A percentile compares a stretch with the other conserved stretches of the same genome.
These are phyloP conservation scores for Psophia crepitans DNA, from an alignment of 2,113 vertebrate genomes.

Conservation along the genomic window DNA sequence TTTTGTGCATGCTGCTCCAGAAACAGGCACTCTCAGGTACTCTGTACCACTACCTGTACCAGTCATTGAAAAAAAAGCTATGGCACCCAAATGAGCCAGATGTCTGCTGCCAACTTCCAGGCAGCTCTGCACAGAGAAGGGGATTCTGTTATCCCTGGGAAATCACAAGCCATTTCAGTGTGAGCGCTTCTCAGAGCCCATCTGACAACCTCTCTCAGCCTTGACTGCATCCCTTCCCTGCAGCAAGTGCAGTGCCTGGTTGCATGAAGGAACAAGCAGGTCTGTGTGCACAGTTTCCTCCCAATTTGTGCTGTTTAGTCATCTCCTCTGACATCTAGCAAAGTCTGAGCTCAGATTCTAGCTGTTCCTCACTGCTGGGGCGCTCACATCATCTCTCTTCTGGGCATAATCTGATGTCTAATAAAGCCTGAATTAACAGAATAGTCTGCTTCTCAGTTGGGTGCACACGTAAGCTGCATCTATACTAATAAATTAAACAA, in stretches of 20 bases:
- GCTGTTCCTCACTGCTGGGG: background rate
- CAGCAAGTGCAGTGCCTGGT: background rate
- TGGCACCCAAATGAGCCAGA: background rate
- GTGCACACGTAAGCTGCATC: background rate
- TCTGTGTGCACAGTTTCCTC: background rate
- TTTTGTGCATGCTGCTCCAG: background rate
- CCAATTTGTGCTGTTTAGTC: background rate
- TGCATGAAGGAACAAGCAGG: background rate
- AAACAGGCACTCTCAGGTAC: background rate
- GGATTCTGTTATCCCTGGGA: background rate
- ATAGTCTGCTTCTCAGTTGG: conserved; percentile 48
- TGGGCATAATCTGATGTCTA: background rate
- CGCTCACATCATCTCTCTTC: background rate
- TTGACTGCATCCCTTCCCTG: background rate
- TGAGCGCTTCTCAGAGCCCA: background rate
- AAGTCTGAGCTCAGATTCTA: background rate
- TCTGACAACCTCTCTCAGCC: background rate
- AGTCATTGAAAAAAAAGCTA: background rate
- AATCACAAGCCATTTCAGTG: background rate
- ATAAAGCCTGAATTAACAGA: conserved; percentile 25
- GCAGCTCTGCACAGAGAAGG: background rate
- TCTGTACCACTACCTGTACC: background rate
- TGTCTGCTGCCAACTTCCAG: background rate
- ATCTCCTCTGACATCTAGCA: background rate
- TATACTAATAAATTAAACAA: conserved; percentile 59